phyloP scores from a whole-genome alignment of 2,113 vertebrate genomes.

The Polypterus senegalus region DNA sequence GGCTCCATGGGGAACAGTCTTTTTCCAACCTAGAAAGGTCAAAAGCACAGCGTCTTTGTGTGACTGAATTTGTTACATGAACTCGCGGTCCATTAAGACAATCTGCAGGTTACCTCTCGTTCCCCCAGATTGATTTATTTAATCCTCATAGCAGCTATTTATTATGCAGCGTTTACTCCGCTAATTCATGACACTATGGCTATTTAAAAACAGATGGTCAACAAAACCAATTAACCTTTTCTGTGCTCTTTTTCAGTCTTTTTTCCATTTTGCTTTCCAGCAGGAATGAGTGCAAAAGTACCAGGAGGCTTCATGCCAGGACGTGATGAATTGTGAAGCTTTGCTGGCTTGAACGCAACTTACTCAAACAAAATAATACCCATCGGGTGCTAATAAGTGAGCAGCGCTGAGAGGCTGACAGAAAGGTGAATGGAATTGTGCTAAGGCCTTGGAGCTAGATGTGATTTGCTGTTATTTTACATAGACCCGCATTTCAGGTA shows the following conservation, averaged over 20 bases:
- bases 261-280: slow-evolving; percentile 30
- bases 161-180: slow-evolving; percentile 36
- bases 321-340: slow-evolving; percentile 36
- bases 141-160: slow-evolving; percentile 42
- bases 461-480: slow-evolving; percentile 11
- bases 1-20: slow-evolving; percentile 13
- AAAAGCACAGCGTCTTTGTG: slow-evolving; percentile 19
- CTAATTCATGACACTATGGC: slow-evolving; percentile 30
- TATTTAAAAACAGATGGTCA: slow-evolving; percentile 63
- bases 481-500: slow-evolving; percentile 1
- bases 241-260: slow-evolving; percentile 37
- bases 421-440: slow-evolving; percentile 11
- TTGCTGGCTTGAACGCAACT: slow-evolving; percentile 11
- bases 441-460: neutral
- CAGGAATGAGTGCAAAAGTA: slow-evolving; percentile 38
- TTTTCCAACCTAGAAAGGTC: slow-evolving; percentile 20
- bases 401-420: slow-evolving; percentile 15
- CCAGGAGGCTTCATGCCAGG: slow-evolving; percentile 34
- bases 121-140: slow-evolving; percentile 40
- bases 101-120: slow-evolving; percentile 41
- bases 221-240: slow-evolving; percentile 71
- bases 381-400: slow-evolving; percentile 10
- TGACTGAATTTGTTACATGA: slow-evolving; percentile 27
- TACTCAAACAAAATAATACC: slow-evolving; percentile 15
- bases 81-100: slow-evolving; percentile 41